A percentile compares a stretch with the other conserved stretches of the same genome.
Conservation (phyloP, 2,888 invertebrate species). For the Cantharis lateralis region DNA sequence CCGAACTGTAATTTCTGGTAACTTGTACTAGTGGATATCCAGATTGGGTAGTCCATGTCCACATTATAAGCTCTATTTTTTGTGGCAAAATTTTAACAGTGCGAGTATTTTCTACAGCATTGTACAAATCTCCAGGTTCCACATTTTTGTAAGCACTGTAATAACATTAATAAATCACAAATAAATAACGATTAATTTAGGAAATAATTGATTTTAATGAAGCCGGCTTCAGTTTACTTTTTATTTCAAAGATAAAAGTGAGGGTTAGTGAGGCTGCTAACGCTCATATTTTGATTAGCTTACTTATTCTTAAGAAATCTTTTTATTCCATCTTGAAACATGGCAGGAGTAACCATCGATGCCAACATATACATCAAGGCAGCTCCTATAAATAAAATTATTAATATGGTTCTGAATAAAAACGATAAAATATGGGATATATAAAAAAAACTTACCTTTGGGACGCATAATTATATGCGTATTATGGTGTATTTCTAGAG, state of each 20-base stretch:
- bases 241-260: too few relatives aligned
- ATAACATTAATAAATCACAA: neutral
- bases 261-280: too few relatives aligned
- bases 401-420: too few relatives aligned
- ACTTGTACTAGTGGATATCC: conserved; percentile 30
- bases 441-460: neutral
- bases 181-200: too few relatives aligned
- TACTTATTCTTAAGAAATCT: neutral
- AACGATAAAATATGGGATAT: too few relatives aligned
- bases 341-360: neutral
- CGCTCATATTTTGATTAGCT: too few relatives aligned
- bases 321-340: neutral
- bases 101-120: neutral
- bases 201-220: too few relatives aligned
- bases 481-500: neutral
- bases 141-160: neutral
- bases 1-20: neutral
- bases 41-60: conserved; percentile 52
- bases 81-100: neutral
- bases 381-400: neutral
- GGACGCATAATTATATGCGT: neutral
- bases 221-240: too few relatives aligned
- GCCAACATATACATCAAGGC: neutral
- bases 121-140: conserved; percentile 7
- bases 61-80: neutral